phyloP scores from a whole-genome alignment of 92 coral and sea anemone genomes.

The Porites rus region DNA sequence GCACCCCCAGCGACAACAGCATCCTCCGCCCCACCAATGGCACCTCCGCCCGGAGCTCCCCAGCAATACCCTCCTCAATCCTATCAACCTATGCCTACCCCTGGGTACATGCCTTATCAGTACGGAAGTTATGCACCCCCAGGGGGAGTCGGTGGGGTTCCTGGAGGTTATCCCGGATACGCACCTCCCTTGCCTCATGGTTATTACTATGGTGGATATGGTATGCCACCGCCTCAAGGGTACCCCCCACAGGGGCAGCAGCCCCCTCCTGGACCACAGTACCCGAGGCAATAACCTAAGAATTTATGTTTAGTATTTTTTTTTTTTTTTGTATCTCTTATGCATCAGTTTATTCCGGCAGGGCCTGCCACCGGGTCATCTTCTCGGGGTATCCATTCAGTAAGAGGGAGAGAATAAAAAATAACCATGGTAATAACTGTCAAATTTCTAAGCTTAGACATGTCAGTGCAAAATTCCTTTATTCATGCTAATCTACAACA shows the following conservation, averaged over 20 bases:
- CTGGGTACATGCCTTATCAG: conserved; percentile 87
- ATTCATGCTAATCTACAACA: too few relatives aligned
- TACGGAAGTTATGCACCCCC: conserved; percentile 90
- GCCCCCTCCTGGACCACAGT: conserved; percentile 61
- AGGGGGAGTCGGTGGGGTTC: conserved; percentile 84
- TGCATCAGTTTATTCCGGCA: too few relatives aligned
- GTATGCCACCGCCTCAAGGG: conserved; percentile 78
- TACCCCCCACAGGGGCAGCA: conserved; percentile 90
- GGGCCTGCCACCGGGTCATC: too few relatives aligned
- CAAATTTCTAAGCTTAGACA: too few relatives aligned
- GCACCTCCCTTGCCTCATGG: conserved; percentile 79
- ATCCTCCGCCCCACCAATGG: conserved; percentile 48
- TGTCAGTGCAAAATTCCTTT: too few relatives aligned
- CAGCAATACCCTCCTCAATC: conserved; percentile 66
- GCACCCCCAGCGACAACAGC: conserved; percentile 54
- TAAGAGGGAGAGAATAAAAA: too few relatives aligned
- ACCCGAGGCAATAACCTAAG: conserved; percentile 24
- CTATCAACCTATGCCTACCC: conserved; percentile 93
- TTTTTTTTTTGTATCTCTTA: neutral
- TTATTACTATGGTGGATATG: conserved; percentile 71
- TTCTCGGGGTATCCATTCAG: too few relatives aligned
- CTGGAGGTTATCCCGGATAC: conserved; percentile 74
- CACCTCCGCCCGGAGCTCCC: conserved; percentile 63
- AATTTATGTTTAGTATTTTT: neutral
- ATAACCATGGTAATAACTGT: too few relatives aligned